phyloP scores from a whole-genome alignment of 1,140 invertebrate species.

The Drosophila quadrilineata region DNA sequence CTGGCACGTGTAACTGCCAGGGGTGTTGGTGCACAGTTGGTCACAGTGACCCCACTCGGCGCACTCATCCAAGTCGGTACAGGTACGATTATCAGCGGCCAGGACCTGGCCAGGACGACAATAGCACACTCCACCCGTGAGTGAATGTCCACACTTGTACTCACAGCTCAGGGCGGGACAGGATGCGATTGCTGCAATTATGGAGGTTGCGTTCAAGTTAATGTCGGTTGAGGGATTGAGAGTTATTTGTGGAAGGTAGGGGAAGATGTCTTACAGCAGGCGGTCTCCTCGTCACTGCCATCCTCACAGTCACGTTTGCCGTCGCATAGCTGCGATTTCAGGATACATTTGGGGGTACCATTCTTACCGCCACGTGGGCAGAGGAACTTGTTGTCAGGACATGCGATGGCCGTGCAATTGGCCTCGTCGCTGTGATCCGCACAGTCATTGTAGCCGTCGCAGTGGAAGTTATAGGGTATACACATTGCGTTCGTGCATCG shows the following conservation, averaged over 20 bases:
- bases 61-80: conserved; percentile 96
- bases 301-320: conserved; percentile 94
- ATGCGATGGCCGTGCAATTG: conserved; percentile 93
- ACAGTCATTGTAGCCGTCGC: conserved; percentile 92
- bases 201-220: too few relatives aligned
- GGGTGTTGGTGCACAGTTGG: conserved; percentile 94
- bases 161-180: conserved; percentile 92
- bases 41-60: conserved; percentile 97
- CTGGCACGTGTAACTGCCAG: conserved; percentile 90
- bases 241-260: background rate
- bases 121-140: conserved; percentile 93
- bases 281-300: conserved; percentile 92
- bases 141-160: conserved; percentile 93
- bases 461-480: conserved; percentile 91
- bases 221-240: too few relatives aligned
- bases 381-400: conserved; percentile 95
- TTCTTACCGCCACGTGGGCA: conserved; percentile 89
- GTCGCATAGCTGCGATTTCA: conserved; percentile 93
- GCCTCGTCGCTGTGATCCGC: conserved; percentile 93
- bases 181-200: conserved; percentile 86
- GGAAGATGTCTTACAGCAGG: conserved; percentile 89
- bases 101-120: conserved; percentile 91
- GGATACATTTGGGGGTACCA: conserved; percentile 92
- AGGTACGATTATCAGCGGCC: conserved; percentile 91
- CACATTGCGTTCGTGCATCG: conserved; percentile 96